These are phyloP conservation scores for Neotragus pygmaeus DNA, from an alignment of 2,113 vertebrate genomes.

Conservation along the genomic window DNA sequence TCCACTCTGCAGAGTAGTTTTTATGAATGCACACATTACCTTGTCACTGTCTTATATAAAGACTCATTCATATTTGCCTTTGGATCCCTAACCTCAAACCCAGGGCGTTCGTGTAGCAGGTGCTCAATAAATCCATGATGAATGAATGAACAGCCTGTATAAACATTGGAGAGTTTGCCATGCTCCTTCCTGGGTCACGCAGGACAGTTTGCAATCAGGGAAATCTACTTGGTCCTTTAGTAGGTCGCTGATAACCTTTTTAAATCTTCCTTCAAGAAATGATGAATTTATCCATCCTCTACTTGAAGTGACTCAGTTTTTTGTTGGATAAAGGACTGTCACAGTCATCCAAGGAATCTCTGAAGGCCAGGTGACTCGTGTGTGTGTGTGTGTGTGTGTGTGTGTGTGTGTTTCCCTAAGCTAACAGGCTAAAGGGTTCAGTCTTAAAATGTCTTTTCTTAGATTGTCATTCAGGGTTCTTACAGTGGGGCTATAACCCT, in stretches of 20 bases:
- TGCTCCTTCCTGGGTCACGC: neutral
- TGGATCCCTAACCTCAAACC: neutral
- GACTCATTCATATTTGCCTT: neutral
- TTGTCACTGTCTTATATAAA: neutral
- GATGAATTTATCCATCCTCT: neutral
- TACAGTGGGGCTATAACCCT: neutral
- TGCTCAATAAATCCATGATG: neutral
- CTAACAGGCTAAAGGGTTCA: neutral
- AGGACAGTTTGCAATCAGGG: neutral
- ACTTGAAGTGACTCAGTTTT: neutral
- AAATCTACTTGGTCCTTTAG: neutral
- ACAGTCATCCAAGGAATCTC: neutral
- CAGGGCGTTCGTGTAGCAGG: neutral
- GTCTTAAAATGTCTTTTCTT: neutral
- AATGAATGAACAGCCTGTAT: neutral
- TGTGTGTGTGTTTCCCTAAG: neutral
- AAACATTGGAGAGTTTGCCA: neutral
- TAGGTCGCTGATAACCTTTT: neutral
- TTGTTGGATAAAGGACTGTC: neutral
- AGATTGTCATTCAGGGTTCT: neutral
- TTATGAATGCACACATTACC: neutral
- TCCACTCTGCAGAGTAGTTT: neutral
- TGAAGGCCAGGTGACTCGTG: neutral
- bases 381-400: neutral
- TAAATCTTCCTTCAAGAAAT: neutral